Base-by-base conservation (phyloP, 1,140 invertebrate genomes). In the Heliconius melpomene region DNA sequence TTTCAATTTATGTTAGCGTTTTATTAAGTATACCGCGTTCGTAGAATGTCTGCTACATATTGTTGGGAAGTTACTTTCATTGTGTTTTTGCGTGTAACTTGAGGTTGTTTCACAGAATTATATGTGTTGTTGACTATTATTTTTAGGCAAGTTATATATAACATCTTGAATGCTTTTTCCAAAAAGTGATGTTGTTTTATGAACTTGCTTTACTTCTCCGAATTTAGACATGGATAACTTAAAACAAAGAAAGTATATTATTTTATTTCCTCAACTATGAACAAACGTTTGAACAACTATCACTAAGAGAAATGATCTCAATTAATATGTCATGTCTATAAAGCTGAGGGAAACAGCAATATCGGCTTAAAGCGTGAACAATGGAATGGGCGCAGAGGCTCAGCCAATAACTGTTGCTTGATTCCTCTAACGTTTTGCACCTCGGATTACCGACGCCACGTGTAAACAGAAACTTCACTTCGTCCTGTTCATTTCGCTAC, bases 331-430 rank as follows among this genome's bases (percentile, higher is more conserved):
- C n/a, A 60, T 40, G 79, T 74, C 46, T 73, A 26, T 52, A 74
- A 71, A 75, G 57, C 40, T 36, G 8, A 78, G 73, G 60, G 80
- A 78, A 78, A 75, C 54, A 70, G 82, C 77, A 83, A 85, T 74
- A 82, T 87, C 82, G 81, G 75, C 72, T 85, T 79, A 75, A 84
- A 78, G 77, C 75, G 79, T 74, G 81, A 83, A 83, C 84, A 86
- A 80, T 83, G 79, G 80, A 82, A 75, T 85, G 82, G 79, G 78
- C 82, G 78, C 81, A 88, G 26, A 66, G 82, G 79, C 82, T 82
- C 84, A 79, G 75, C 82, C 80, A 85, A 86, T 87, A 89, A 89
- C 87, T 83, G 87, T 88, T 89, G 81, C 88, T 86, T 82, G 75
- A 81, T 83, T 81, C 83, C 75, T 83, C 84, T 83, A 85, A 80